Evolutionary conservation across 2,113 vertebrate genomes (phyloP).

Genomic region (Craseonycteris thonglongyai): DNA sequence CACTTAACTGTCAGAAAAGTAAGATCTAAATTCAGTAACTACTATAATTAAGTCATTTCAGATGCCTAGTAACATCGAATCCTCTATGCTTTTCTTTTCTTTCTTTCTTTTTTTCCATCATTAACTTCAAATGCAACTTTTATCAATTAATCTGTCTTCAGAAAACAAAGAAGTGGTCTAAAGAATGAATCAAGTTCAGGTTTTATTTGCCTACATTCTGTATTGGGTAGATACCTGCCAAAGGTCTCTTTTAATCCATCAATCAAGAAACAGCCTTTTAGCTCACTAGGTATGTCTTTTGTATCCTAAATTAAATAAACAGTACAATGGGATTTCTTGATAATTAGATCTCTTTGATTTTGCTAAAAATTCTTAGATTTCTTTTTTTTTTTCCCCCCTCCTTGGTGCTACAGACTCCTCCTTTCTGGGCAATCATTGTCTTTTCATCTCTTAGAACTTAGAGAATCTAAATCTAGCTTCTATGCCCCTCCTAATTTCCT

Average conservation of each 20-base stretch:
- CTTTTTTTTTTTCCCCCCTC: background rate
- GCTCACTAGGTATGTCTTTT: background rate
- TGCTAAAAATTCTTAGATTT: background rate
- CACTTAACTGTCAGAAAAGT: slow-evolving; percentile 39
- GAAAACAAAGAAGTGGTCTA: background rate
- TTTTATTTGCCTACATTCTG: background rate
- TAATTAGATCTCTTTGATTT: background rate
- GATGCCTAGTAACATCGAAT: background rate
- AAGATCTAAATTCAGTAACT: slow-evolving; percentile 22
- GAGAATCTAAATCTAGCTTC: background rate
- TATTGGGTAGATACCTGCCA: background rate
- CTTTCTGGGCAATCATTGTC: background rate
- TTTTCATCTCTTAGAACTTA: background rate
- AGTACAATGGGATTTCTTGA: background rate
- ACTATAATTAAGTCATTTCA: slow-evolving; percentile 27
- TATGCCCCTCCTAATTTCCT: background rate
- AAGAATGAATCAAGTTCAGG: background rate
- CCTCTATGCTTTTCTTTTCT: background rate
- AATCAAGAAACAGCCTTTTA: background rate
- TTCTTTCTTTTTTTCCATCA: slow-evolving; percentile 7
- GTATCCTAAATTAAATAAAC: background rate
- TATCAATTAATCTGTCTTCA: background rate
- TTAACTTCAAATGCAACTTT: slow-evolving; percentile 31
- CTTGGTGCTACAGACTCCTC: background rate
- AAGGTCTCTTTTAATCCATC: background rate